Evolutionary conservation across 2,888 invertebrate genomes (phyloP).

Genomic region (Lacanobia oleracea): DNA sequence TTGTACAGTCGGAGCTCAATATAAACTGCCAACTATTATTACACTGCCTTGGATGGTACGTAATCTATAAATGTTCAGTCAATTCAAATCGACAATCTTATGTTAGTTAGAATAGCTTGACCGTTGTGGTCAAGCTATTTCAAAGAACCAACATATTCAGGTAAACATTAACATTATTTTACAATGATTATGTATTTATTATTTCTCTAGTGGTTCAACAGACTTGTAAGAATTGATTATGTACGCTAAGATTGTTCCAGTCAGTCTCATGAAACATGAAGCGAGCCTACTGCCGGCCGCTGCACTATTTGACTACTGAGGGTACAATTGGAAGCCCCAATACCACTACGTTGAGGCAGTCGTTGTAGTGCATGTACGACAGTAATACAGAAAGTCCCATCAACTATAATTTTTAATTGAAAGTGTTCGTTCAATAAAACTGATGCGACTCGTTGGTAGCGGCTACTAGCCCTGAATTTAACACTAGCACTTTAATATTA

Average conservation of each 20-base stretch:
- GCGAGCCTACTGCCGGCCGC: neutral
- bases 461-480: neutral
- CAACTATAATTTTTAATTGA: neutral
- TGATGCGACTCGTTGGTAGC: neutral
- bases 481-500: neutral
- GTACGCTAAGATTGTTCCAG: neutral
- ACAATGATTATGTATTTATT: neutral
- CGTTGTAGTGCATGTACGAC: neutral
- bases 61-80: too few relatives aligned
- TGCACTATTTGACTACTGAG: neutral
- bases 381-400: neutral
- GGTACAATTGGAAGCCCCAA: neutral
- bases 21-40: too few relatives aligned
- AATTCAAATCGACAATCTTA: too few relatives aligned
- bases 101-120: too few relatives aligned
- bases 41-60: too few relatives aligned
- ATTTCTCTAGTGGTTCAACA: neutral
- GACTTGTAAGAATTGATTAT: neutral
- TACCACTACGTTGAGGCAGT: neutral
- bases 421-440: neutral
- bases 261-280: neutral
- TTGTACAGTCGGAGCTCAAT: too few relatives aligned
- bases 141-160: too few relatives aligned
- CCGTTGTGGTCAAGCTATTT: too few relatives aligned
- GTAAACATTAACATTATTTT: neutral